Evolutionary conservation across 2,113 vertebrate species (phyloP).

Genomic region (Petaurus breviceps): DNA sequence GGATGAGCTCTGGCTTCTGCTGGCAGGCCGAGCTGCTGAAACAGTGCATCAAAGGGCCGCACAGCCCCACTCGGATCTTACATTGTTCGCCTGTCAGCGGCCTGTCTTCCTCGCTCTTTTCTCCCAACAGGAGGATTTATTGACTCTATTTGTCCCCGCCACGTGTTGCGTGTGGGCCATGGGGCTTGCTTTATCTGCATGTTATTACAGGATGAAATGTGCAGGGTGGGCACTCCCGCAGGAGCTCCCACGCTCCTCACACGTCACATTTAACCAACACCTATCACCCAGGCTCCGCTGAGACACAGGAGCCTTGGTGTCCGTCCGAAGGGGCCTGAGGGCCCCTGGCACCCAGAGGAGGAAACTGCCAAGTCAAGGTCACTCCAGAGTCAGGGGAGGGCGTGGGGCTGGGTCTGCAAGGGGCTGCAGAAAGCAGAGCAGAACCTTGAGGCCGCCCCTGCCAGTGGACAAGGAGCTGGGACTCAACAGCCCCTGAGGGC

Average conservation of each 20-base stretch:
- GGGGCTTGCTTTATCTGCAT: conserved; percentile 64
- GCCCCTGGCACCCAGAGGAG: background rate
- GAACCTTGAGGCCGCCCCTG: no score
- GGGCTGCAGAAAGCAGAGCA: no score
- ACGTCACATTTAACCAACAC: background rate
- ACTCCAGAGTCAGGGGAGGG: background rate
- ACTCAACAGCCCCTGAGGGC: no score
- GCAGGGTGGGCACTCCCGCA: background rate
- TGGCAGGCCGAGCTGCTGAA: conserved; percentile 46
- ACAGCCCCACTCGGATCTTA: conserved; percentile 62
- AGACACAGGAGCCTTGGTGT: background rate
- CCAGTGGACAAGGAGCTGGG: no score
- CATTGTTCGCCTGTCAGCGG: conserved; percentile 62
- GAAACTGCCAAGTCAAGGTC: background rate
- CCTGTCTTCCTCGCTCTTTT: conserved; percentile 66
- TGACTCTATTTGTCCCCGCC: conserved; percentile 70
- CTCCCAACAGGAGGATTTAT: conserved; percentile 67
- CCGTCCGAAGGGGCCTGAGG: background rate
- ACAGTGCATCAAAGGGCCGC: conserved; percentile 60
- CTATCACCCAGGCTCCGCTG: background rate
- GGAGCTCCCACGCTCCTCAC: background rate
- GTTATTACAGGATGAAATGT: conserved; percentile 46
- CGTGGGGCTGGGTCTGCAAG: no score
- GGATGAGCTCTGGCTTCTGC: conserved; percentile 38
- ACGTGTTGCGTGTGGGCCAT: conserved; percentile 48